Base-by-base conservation (phyloP, 2,797 vertebrate genomes). In the Lithobates sylvaticus region DNA sequence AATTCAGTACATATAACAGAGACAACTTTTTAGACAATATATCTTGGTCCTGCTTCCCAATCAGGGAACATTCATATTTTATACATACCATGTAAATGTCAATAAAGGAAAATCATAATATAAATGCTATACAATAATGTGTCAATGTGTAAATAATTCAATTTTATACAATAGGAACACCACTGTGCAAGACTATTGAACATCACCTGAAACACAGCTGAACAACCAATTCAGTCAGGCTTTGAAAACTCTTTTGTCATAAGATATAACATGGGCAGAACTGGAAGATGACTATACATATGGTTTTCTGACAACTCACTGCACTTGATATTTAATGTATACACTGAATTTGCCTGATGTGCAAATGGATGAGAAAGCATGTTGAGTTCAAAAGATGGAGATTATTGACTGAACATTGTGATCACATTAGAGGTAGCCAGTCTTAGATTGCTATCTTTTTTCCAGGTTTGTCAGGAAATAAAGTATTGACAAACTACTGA, bases 201-300 rank as follows among this genome's bases (percentile, higher is more conserved):
- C 64, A 83, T 88, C 75, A 78, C 58, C 69, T 74, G 76, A 69
- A 85, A 72, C 74, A 70, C 61, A 78, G n/a, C 36, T 79, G 67
- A 65, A 34, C 13, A 36, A 85, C n/a, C 5, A 58, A 85, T 34
- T 61, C 42, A 73, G 68, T 84, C 58, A 83, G 75, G 75, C 75
- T 87, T 83, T 87, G 34, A 7, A 68, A 78, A 78, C 69, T 16
- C 75, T 50, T 83, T 83, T 69, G 54, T 83, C 80, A 82, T 78
- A 36, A 83, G 26, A 39, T 83, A 78, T 68, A 83, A 83, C 67
- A 77, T 73, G 42, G 39, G 10, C 74, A 83, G 54, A 86, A 70
- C 29, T 68, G 32, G 67, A 72, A 82, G 74, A 78, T 26, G 54
- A 44, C 50, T 67, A 13, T 78, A 82, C 44, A 82, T 54, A 71